Percentiles rank a stretch among this genome's conserved stretches.
Conservation (phyloP, 1,140 invertebrate genomes). For the Apis laboriosa region DNA sequence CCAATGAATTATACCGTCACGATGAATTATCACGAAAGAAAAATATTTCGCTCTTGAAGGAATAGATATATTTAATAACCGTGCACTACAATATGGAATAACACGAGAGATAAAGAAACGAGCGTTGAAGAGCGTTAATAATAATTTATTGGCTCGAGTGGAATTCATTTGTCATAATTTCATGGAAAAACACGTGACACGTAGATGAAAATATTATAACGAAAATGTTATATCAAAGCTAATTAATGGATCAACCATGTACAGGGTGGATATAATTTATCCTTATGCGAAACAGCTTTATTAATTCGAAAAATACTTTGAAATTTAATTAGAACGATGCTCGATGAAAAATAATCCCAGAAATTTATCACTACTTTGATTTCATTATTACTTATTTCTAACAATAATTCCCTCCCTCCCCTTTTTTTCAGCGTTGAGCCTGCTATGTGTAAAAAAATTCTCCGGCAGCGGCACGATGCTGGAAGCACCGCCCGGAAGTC, state of each 20-base stretch:
- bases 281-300: not conserved
- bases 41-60: not conserved
- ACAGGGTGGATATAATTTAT: not conserved
- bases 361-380: too few species aligned
- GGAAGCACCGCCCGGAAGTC: constrained; percentile 76
- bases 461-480: constrained; percentile 72
- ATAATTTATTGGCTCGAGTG: not conserved
- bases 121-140: too few species aligned
- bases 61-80: not conserved
- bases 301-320: not conserved
- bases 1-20: not conserved
- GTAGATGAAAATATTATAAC: not conserved
- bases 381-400: not conserved
- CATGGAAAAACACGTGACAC: not conserved
- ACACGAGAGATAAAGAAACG: not conserved
- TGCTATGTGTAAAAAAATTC: constrained; percentile 76
- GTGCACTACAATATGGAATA: not conserved
- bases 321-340: not conserved
- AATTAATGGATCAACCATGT: not conserved
- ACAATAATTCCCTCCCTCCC: not conserved
- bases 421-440: constrained; percentile 72
- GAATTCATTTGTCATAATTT: not conserved
- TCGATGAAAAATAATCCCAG: too few species aligned
- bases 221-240: not conserved
- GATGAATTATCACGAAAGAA: not conserved